Base-by-base conservation (phyloP, 1,140 invertebrate species). In the Hirudo medicinalis region DNA sequence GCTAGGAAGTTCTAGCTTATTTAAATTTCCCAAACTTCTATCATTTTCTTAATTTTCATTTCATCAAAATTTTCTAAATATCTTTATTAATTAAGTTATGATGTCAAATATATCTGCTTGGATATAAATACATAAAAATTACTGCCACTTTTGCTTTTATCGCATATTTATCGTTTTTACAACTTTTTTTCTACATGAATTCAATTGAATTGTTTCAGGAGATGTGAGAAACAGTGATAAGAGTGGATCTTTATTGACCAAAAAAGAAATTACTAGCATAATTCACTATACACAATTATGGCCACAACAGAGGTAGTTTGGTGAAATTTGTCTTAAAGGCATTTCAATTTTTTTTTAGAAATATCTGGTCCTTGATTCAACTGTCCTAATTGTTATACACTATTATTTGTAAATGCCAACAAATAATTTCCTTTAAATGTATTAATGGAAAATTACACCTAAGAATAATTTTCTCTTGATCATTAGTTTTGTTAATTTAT, bases 211-310 rank as follows among this genome's bases (percentile, higher is more conserved):
- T 72, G 67, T 75, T 81, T 25, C 69, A 82, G 80, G 80, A 77
- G 81, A 82, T 74, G 77, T 77, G 60, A 76, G 78, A 73, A 74
- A 77, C 57, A 76, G 78, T 29, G 73, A 76, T 70, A 76, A 76
- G 71, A 75, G 75, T 70, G 77, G 79, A 54, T 76, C 77, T 69
- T 78, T 77, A 54, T 76, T 83, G 72, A 78, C 75, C 74, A 80
- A 83, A 78, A 84, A 84, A 76, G 88, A 89, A 81, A 85, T 89
- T 69, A 85, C 88, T 78, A 85, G 84, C 71, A 85, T 88, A 71
- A 83, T 88, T 75, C 84, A 85, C 73, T 89, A 88, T 79, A 86
- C 88, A 74, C 84, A 87, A 76, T 84, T 86, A 43, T 89, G 88
- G 88, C 86, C 87, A 71, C 87, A 89, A 82, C 86, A 87, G 86